Evolutionary conservation across 2,113 vertebrate species (phyloP).

Genomic region (Apodemus sylvaticus): DNA sequence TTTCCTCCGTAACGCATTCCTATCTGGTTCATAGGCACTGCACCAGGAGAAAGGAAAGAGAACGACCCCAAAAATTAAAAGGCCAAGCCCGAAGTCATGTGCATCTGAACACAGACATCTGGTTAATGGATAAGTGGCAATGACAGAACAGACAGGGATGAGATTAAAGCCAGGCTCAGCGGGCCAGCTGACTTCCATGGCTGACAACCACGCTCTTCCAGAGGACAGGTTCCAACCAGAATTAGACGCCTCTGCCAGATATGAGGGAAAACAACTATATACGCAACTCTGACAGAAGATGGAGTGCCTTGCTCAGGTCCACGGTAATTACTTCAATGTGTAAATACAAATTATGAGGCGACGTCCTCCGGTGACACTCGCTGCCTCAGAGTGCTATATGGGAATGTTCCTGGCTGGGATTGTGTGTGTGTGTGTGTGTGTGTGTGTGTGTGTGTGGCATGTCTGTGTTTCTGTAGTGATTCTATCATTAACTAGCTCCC

Average conservation of each 20-base stretch:
- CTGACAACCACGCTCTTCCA: constrained; percentile 77
- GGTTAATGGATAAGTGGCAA: constrained; percentile 78
- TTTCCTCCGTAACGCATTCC: constrained; percentile 88
- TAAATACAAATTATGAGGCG: constrained; percentile 85
- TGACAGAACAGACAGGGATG: constrained; percentile 71
- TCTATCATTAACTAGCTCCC: constrained; percentile 87
- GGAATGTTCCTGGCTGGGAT: constrained; percentile 73
- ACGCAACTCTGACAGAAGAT: constrained; percentile 78
- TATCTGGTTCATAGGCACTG: constrained; percentile 88
- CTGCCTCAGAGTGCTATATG: constrained; percentile 77
- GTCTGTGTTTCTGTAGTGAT: constrained; percentile 83
- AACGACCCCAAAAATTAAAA: constrained; percentile 67
- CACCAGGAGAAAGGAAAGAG: constrained; percentile 62
- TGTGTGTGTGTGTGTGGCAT: constrained; percentile 55
- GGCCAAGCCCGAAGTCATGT: not conserved
- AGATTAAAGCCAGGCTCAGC: constrained; percentile 72
- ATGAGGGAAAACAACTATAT: constrained; percentile 76
- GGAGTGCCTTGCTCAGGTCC: constrained; percentile 73
- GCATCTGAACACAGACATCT: constrained; percentile 58
- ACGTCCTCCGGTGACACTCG: constrained; percentile 80
- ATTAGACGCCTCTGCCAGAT: constrained; percentile 67
- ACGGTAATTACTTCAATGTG: constrained; percentile 83
- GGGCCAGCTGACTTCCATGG: constrained; percentile 46
- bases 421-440: constrained; percentile 59
- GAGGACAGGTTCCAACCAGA: constrained; percentile 72